Conservation (phyloP, 2,113 vertebrate species). For the Eretmochelys imbricata region DNA sequence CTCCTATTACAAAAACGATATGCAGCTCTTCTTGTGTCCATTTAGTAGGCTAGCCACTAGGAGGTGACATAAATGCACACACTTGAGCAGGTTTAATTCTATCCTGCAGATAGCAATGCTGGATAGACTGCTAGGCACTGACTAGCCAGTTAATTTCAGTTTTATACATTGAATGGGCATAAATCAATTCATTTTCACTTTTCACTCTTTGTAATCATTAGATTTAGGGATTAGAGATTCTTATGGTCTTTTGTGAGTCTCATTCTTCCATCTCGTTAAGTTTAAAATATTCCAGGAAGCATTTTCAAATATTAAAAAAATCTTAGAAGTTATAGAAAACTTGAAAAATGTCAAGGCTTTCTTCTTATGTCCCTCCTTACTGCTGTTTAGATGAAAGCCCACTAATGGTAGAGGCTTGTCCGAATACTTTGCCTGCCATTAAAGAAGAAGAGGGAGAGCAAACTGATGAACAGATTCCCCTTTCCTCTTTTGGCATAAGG, state of each 20-base stretch:
- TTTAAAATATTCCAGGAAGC: not conserved
- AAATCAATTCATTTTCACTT: not conserved
- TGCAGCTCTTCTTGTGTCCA: not conserved
- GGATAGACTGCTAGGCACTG: not conserved
- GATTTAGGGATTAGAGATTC: not conserved
- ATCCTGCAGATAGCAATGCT: not conserved
- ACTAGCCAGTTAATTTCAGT: not conserved
- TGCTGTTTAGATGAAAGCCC: constrained; percentile 1
- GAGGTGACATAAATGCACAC: not conserved
- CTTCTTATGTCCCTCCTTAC: not conserved
- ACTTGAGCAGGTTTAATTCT: not conserved
- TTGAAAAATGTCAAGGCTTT: not conserved
- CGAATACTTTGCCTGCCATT: constrained; percentile 35
- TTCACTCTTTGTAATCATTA: not conserved
- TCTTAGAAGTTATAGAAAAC: not conserved
- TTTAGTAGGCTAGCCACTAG: not conserved
- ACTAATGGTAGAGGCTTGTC: not conserved
- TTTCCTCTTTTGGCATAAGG: constrained; percentile 41
- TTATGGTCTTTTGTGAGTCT: not conserved
- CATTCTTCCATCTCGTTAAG: not conserved
- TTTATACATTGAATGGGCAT: not conserved
- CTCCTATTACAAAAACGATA: not conserved
- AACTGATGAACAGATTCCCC: constrained; percentile 3
- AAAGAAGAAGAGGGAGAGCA: constrained; percentile 50
- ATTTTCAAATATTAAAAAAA: not conserved